phyloP scores from a whole-genome alignment of 2,888 invertebrate genomes.

The Parnassius apollo region DNA sequence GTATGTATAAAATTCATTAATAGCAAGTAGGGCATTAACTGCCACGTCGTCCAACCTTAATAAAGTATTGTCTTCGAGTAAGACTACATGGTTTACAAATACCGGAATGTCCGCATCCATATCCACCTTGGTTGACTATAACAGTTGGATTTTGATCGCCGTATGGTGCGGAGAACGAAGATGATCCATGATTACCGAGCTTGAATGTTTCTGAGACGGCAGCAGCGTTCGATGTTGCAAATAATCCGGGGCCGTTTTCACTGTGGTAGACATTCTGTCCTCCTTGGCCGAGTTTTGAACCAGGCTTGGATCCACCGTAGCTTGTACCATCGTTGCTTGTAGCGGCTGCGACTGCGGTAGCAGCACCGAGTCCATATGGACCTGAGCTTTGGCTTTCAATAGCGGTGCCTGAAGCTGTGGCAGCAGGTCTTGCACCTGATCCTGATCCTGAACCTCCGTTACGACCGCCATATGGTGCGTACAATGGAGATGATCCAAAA shows the following conservation, averaged over 20 bases:
- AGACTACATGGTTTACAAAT: slow-evolving; percentile 54
- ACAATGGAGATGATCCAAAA: too few species aligned
- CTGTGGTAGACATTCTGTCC: too few species aligned
- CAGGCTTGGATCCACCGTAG: neutral
- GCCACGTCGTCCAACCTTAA: slow-evolving; percentile 51
- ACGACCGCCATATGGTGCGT: neutral
- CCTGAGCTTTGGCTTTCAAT: neutral
- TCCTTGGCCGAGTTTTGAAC: too few species aligned
- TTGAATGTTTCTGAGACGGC: neutral
- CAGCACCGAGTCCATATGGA: neutral
- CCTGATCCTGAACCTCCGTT: too few species aligned
- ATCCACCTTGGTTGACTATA: too few species aligned
- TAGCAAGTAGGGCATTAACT: slow-evolving; percentile 54
- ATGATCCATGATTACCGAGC: too few species aligned
- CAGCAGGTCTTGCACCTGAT: slow-evolving; percentile 9
- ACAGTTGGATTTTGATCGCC: too few species aligned
- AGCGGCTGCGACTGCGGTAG: neutral
- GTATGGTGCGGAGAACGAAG: neutral
- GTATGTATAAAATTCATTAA: slow-evolving; percentile 8
- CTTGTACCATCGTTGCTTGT: slow-evolving; percentile 2
- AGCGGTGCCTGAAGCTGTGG: slow-evolving; percentile 9
- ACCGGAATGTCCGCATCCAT: slow-evolving; percentile 36
- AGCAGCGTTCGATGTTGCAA: slow-evolving; percentile 1
- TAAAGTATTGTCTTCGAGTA: slow-evolving; percentile 50
- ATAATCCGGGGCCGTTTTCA: too few species aligned